These are phyloP conservation scores for Tromatobia lineatoria DNA, from an alignment of 2,888 invertebrate genomes.

Conservation along the genomic window DNA sequence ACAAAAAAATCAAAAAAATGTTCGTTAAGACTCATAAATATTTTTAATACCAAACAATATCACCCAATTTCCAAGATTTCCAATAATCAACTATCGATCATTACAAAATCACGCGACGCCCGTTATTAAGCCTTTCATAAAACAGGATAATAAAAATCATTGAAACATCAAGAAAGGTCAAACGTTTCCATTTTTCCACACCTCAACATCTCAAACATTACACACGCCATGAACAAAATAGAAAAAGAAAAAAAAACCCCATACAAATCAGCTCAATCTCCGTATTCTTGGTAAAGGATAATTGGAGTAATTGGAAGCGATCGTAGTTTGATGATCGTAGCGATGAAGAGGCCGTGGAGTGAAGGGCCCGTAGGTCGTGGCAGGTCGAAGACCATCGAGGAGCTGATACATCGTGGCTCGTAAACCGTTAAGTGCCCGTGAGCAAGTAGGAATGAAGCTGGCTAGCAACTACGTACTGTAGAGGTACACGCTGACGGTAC, in stretches of 20 bases:
- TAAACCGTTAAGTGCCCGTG: constrained; percentile 82
- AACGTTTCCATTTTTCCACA: no score
- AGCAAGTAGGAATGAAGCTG: constrained; percentile 78
- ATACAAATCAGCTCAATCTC: background rate
- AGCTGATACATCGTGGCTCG: constrained; percentile 81
- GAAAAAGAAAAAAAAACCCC: background rate
- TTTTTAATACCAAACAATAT: no score
- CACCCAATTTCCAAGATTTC: no score
- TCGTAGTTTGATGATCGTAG: constrained; percentile 45
- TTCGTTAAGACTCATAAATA: no score
- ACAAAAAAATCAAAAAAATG: no score
- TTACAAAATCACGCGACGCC: no score
- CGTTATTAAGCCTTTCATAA: no score
- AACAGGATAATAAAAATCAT: no score
- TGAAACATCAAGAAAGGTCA: no score
- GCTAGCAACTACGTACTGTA: constrained; percentile 42
- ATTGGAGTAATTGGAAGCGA: constrained; percentile 48
- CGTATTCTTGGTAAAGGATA: background rate
- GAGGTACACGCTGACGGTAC: constrained; percentile 9
- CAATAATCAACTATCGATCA: no score
- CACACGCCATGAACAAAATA: background rate
- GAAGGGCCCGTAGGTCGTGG: constrained; percentile 62
- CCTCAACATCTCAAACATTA: no score
- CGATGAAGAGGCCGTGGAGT: constrained; percentile 25
- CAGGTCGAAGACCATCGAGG: constrained; percentile 71